Evolutionary conservation across 2,888 invertebrate species (phyloP).

Genomic region (Drosophila pseudotakahashii): DNA sequence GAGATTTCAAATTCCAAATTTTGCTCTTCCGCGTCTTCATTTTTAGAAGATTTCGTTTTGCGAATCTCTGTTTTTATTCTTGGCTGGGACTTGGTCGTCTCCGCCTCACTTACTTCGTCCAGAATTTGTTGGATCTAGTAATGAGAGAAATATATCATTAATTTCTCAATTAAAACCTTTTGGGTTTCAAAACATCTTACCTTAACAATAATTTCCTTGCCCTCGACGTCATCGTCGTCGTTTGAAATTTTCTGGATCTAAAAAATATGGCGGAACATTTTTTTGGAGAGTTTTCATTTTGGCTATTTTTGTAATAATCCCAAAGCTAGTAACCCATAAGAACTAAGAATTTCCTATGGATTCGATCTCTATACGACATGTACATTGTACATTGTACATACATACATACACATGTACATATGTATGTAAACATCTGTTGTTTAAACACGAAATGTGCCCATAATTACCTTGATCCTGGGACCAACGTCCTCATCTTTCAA

Average conservation of each 20-base stretch:
- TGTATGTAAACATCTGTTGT: too few relatives aligned
- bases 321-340: too few relatives aligned
- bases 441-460: not conserved
- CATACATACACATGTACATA: too few relatives aligned
- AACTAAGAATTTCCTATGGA: too few relatives aligned
- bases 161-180: rapidly evolving
- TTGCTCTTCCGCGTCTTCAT: constrained; percentile 1
- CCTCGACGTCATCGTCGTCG: constrained; percentile 17
- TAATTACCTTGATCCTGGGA: constrained; percentile 14
- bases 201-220: constrained; percentile 42
- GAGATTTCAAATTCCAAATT: constrained; percentile 23
- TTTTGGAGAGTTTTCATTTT: not conserved
- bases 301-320: not conserved
- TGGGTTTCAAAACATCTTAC: not conserved
- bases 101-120: constrained; percentile 5
- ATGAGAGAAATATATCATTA: not conserved
- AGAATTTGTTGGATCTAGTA: constrained; percentile 32
- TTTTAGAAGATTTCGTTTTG: not conserved
- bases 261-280: too few relatives aligned
- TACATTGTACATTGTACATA: too few relatives aligned
- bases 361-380: too few relatives aligned
- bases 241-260: constrained; percentile 24
- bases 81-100: not conserved
- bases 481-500: not conserved
- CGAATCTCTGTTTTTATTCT: constrained; percentile 6